Evolutionary conservation across 2,113 vertebrate species (phyloP).

Genomic region (Promerops cafer): DNA sequence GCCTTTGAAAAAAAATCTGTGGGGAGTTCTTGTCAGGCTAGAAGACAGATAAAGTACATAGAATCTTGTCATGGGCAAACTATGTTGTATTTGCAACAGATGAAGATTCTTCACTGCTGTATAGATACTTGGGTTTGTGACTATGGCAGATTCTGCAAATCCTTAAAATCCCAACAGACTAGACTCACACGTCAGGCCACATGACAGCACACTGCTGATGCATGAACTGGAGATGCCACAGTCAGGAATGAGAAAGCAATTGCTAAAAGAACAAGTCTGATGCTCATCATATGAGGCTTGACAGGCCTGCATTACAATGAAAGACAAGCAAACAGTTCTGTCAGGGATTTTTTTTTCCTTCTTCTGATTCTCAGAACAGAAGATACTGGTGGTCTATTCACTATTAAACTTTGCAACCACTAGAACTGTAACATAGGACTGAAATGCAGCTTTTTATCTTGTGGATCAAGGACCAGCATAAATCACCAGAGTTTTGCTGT

Average conservation of each 20-base stretch:
- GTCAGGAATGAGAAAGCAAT: background rate
- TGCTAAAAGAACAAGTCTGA: background rate
- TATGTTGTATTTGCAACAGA: background rate
- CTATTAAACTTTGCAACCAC: background rate
- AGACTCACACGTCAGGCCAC: rapidly evolving
- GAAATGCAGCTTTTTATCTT: background rate
- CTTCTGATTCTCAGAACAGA: background rate
- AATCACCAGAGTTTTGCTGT: background rate
- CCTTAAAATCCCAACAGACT: background rate
- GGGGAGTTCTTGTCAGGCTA: background rate
- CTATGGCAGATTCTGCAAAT: background rate
- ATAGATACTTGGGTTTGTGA: background rate
- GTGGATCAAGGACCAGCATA: background rate
- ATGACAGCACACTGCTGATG: background rate
- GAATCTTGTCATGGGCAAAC: background rate
- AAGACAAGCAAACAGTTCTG: background rate
- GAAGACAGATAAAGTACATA: background rate
- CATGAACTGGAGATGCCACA: background rate
- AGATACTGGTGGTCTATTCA: background rate
- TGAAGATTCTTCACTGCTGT: background rate
- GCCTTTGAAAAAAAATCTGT: background rate
- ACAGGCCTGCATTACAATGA: background rate
- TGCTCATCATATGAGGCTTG: background rate
- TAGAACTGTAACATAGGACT: background rate
- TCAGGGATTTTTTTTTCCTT: background rate